phyloP scores from a whole-genome alignment of 1,140 invertebrate genomes.

The Leptinotarsa lineolata region DNA sequence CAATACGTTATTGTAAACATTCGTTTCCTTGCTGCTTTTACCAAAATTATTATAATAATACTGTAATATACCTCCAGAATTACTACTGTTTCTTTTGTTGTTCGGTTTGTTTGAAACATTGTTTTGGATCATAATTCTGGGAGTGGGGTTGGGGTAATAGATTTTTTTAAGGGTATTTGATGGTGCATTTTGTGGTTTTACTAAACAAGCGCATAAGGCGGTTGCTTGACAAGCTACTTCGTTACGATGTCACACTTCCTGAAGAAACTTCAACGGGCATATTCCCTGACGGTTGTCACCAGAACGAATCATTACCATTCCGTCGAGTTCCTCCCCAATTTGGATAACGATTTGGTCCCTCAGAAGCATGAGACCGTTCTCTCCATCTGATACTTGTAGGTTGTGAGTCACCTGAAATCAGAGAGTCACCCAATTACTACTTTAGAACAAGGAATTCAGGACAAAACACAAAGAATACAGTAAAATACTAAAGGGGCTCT shows the following conservation, averaged over 20 bases:
- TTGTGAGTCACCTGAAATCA: constrained; percentile 63
- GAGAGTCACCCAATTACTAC: no score
- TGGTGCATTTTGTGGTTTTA: constrained; percentile 44
- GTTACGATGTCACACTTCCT: constrained; percentile 60
- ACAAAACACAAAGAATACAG: no score
- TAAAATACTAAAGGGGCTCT: no score
- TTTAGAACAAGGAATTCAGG: no score
- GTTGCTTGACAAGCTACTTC: constrained; percentile 52
- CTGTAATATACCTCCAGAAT: constrained; percentile 43
- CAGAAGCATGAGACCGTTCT: constrained; percentile 65
- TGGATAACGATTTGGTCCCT: constrained; percentile 78
- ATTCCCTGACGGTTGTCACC: constrained; percentile 82
- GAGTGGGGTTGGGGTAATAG: constrained; percentile 56
- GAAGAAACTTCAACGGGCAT: constrained; percentile 81
- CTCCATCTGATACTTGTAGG: constrained; percentile 68
- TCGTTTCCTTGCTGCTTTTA: constrained; percentile 51
- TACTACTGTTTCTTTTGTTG: constrained; percentile 41
- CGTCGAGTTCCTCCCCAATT: constrained; percentile 87
- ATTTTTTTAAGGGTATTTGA: constrained; percentile 47
- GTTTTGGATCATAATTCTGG: constrained; percentile 50
- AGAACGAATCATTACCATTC: constrained; percentile 90
- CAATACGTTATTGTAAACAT: constrained; percentile 49
- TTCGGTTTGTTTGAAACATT: constrained; percentile 44
- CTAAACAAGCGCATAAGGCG: constrained; percentile 49
- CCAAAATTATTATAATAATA: constrained; percentile 59